A percentile compares a stretch with the other conserved stretches of the same genome.
Evolutionary conservation across 2,888 invertebrate genomes (phyloP).

Genomic region (Dynastes tityus): DNA sequence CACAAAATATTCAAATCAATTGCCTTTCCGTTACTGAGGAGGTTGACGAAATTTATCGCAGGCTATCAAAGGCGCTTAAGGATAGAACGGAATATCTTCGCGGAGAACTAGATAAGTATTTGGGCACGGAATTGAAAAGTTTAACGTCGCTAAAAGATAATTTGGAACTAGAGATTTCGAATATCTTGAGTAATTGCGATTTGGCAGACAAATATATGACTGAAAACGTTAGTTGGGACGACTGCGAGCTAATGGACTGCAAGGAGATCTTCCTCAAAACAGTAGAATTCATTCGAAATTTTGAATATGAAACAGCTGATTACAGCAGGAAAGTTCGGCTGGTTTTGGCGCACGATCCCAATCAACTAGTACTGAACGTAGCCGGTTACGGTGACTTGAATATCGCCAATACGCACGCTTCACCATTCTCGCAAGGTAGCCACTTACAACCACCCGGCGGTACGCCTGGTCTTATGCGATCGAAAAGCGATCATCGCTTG

Average conservation of each 20-base stretch:
- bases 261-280: conserved; percentile 97
- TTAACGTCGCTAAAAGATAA: conserved; percentile 92
- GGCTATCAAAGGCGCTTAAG: conserved; percentile 90
- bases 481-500: conserved; percentile 93
- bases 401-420: conserved; percentile 75
- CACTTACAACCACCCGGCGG: conserved; percentile 74
- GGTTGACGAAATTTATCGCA: conserved; percentile 92
- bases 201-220: conserved; percentile 95
- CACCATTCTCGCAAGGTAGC: conserved; percentile 65
- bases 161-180: conserved; percentile 94
- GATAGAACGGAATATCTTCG: conserved; percentile 91
- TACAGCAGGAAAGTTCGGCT: conserved; percentile 90
- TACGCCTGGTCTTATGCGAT: conserved; percentile 88
- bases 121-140: conserved; percentile 89
- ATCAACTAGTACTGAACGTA: conserved; percentile 90
- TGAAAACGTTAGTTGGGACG: conserved; percentile 89
- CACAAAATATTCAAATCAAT: conserved; percentile 89
- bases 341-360: conserved; percentile 92
- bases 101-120: conserved; percentile 93
- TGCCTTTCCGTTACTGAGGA: conserved; percentile 93
- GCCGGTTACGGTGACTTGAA: conserved; percentile 93
- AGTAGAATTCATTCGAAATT: conserved; percentile 94
- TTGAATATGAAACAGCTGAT: conserved; percentile 94
- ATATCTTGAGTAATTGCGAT: conserved; percentile 97
- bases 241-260: conserved; percentile 93